These are phyloP conservation scores for Nettapus auritus DNA, from an alignment of 2,113 vertebrate species.

Conservation along the genomic window DNA sequence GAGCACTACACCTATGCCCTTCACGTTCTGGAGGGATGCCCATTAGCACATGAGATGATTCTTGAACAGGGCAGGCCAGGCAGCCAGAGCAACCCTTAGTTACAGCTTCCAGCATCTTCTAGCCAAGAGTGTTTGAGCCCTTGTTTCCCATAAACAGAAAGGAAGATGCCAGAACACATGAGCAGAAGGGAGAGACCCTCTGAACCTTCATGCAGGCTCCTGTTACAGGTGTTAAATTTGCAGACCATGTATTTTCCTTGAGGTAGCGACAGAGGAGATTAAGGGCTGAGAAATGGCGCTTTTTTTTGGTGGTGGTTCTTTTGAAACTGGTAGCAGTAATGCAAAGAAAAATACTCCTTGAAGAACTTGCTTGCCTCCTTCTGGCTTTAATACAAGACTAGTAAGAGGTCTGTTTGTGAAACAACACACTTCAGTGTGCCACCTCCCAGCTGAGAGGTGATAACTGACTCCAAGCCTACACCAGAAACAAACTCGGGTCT, in stretches of 20 bases:
- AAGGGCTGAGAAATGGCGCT: not conserved
- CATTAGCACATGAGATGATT: not conserved
- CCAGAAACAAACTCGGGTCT: slow-evolving; percentile 16
- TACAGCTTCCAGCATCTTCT: not conserved
- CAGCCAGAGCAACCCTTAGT: not conserved
- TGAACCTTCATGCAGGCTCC: not conserved
- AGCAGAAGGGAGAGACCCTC: not conserved
- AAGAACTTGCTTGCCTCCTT: slow-evolving; percentile 43
- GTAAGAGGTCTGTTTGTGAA: slow-evolving; percentile 51
- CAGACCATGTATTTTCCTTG: not conserved
- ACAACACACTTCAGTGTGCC: slow-evolving; percentile 13
- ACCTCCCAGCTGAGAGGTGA: slow-evolving; percentile 10
- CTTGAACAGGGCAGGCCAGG: not conserved
- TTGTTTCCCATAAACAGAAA: not conserved
- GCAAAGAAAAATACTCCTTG: slow-evolving; percentile 22
- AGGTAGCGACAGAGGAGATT: not conserved
- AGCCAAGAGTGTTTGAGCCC: not conserved
- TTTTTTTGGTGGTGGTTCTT: slow-evolving; percentile 25
- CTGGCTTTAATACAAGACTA: slow-evolving; percentile 37
- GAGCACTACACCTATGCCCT: not conserved
- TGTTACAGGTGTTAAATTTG: not conserved
- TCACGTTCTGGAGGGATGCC: not conserved
- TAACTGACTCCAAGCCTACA: slow-evolving; percentile 7
- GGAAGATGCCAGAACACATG: not conserved
- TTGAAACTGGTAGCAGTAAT: slow-evolving; percentile 7